These are phyloP conservation scores for Stenolophus ochropezus DNA, from an alignment of 2,888 invertebrate species.

Conservation along the genomic window DNA sequence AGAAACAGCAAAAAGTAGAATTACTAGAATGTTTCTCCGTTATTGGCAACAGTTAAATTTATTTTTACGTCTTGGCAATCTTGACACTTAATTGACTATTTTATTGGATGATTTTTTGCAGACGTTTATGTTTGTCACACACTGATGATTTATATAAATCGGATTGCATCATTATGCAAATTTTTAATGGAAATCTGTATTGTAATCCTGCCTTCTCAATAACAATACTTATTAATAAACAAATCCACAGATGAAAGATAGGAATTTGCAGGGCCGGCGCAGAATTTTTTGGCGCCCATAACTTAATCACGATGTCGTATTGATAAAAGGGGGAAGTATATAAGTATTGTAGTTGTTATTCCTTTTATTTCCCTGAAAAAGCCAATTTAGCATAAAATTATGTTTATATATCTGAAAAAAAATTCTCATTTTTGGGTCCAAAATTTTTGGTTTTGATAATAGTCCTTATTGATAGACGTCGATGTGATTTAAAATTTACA, in stretches of 20 bases:
- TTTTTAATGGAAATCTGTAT: not conserved
- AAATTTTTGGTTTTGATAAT: too few species aligned
- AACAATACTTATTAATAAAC: not conserved
- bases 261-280: not conserved
- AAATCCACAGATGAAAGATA: not conserved
- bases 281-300: too few species aligned
- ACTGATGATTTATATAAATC: not conserved
- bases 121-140: not conserved
- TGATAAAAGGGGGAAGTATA: too few species aligned
- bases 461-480: too few species aligned
- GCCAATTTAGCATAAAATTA: too few species aligned
- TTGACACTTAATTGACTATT: too few species aligned
- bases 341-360: too few species aligned
- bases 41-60: not conserved
- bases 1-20: not conserved
- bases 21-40: not conserved
- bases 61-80: not conserved
- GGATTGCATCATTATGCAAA: not conserved
- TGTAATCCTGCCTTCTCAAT: not conserved
- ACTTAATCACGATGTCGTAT: too few species aligned
- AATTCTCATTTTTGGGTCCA: too few species aligned
- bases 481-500: too few species aligned
- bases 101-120: not conserved
- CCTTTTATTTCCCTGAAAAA: too few species aligned
- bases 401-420: too few species aligned